Evolutionary conservation across 2,888 invertebrate species (phyloP).

Genomic region (Thera obeliscata): DNA sequence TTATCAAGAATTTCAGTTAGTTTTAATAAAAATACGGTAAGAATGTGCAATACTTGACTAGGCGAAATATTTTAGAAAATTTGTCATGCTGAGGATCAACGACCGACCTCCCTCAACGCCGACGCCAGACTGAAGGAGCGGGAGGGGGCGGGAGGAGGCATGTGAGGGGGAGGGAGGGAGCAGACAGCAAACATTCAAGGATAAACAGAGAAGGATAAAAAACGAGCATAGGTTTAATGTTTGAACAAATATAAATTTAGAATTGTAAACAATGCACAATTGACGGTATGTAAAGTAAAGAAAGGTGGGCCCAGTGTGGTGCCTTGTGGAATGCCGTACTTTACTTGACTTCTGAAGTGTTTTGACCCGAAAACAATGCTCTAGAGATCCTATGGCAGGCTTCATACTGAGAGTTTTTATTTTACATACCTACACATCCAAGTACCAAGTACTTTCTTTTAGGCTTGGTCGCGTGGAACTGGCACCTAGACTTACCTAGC

Average conservation of each 20-base stretch:
- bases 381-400: not conserved
- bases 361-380: constrained; percentile 7
- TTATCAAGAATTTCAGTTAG: not conserved
- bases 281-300: constrained; percentile 16
- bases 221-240: constrained; percentile 50
- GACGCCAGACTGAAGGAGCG: constrained; percentile 69
- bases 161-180: constrained; percentile 56
- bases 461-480: too few relatives aligned
- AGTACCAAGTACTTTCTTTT: too few relatives aligned
- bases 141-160: constrained; percentile 46
- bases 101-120: constrained; percentile 68
- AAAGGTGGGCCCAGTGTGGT: constrained; percentile 1
- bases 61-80: constrained; percentile 55
- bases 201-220: constrained; percentile 61
- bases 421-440: too few relatives aligned
- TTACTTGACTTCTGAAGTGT: not conserved
- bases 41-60: constrained; percentile 7
- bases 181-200: constrained; percentile 65
- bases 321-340: constrained; percentile 20
- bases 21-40: not conserved
- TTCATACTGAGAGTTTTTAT: too few relatives aligned
- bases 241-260: constrained; percentile 46
- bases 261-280: constrained; percentile 41
- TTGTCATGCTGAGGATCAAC: constrained; percentile 60
- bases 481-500: too few relatives aligned